phyloP scores from a whole-genome alignment of 2,113 vertebrate species.

The Prinia subflava region DNA sequence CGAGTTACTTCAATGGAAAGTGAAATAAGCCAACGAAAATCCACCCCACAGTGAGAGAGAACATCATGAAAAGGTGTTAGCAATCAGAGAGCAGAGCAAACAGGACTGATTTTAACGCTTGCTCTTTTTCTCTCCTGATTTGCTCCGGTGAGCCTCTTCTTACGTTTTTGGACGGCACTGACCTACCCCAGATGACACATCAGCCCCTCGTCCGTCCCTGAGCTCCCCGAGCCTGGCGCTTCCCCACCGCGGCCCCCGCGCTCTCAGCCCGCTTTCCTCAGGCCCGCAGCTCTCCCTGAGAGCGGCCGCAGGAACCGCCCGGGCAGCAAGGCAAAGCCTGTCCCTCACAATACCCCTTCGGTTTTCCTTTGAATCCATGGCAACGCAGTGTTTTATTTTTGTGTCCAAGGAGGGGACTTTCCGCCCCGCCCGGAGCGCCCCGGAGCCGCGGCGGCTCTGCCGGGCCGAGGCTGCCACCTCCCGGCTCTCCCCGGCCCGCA shows the following conservation, averaged over 20 bases:
- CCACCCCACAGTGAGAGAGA: neutral
- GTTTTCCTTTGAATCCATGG: neutral
- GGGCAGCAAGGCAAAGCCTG: neutral
- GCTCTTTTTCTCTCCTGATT: neutral
- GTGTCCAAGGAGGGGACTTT: neutral
- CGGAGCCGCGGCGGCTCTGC: neutral
- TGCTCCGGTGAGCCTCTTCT: neutral
- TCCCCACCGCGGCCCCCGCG: fast-evolving
- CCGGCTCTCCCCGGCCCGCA: neutral
- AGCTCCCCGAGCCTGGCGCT: fast-evolving
- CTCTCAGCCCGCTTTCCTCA: fast-evolving
- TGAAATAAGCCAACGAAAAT: slow-evolving; percentile 26
- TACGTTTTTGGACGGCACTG: neutral
- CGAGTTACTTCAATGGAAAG: slow-evolving; percentile 30
- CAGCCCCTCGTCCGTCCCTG: fast-evolving
- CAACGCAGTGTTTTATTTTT: neutral
- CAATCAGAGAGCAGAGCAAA: neutral
- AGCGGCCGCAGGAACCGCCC: neutral
- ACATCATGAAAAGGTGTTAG: neutral
- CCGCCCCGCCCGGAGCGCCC: fast-evolving
- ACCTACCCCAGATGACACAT: neutral
- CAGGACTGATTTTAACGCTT: neutral
- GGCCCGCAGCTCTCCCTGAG: fast-evolving
- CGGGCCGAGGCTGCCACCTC: slow-evolving; percentile 70
- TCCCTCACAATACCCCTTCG: neutral